Evolutionary conservation across 2,888 invertebrate species (phyloP).

Genomic region (Metellina segmentata): DNA sequence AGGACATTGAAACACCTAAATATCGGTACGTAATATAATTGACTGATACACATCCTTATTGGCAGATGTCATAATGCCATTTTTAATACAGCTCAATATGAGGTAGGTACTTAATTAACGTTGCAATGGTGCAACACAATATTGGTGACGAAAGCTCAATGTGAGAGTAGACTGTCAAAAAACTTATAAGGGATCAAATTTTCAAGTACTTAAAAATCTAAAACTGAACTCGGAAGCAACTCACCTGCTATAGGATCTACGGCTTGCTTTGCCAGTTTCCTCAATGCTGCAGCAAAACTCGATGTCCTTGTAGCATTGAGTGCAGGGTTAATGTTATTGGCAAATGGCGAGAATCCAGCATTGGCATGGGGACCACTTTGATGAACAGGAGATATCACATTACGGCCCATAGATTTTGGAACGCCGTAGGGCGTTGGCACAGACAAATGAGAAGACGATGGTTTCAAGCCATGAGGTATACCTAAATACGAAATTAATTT

Average conservation of each 20-base stretch:
- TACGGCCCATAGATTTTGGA: conserved; percentile 79
- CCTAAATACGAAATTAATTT: conserved; percentile 76
- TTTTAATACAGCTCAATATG: not conserved
- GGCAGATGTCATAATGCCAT: not conserved
- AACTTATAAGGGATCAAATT: not conserved
- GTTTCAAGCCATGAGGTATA: conserved; percentile 79
- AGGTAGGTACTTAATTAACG: no score
- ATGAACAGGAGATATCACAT: conserved; percentile 81
- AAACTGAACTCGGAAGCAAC: not conserved
- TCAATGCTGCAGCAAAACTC: conserved; percentile 92
- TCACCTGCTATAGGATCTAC: conserved; percentile 81
- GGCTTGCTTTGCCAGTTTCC: conserved; percentile 95
- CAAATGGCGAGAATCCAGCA: conserved; percentile 79
- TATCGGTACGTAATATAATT: no score
- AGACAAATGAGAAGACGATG: conserved; percentile 80
- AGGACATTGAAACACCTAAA: no score
- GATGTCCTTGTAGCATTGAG: conserved; percentile 83
- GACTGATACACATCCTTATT: not conserved
- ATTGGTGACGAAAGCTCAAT: no score
- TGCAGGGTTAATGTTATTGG: conserved; percentile 79
- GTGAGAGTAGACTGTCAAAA: not conserved
- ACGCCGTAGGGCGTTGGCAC: conserved; percentile 78
- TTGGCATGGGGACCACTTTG: conserved; percentile 77
- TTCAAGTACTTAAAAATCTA: no score
- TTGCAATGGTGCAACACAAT: no score